phyloP scores from a whole-genome alignment of 2,888 invertebrate species.

The Lasioglossum calceatum region DNA sequence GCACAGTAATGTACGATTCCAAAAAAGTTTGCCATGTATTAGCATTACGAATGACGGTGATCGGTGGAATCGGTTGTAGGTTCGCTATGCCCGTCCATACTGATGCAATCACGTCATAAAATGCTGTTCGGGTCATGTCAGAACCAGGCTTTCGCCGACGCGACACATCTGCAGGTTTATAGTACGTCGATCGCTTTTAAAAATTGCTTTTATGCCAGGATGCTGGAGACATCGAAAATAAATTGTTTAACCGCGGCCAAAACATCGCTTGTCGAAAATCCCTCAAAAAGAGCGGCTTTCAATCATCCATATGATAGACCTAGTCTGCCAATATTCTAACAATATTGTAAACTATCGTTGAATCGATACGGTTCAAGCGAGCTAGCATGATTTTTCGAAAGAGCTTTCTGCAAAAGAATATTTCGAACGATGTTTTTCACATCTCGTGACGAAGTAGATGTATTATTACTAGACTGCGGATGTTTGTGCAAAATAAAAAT shows the following conservation, averaged over 20 bases:
- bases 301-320: not conserved
- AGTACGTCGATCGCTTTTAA: not conserved
- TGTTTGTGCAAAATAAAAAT: not conserved
- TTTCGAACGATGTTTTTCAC: not conserved
- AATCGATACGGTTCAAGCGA: not conserved
- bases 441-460: not conserved
- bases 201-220: not conserved
- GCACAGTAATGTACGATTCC: not conserved
- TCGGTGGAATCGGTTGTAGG: slow-evolving; percentile 4
- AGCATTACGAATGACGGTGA: slow-evolving; percentile 7
- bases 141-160: not conserved
- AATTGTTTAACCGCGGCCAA: not conserved
- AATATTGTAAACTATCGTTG: not conserved
- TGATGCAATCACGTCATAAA: not conserved
- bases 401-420: not conserved
- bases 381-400: not conserved
- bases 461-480: slow-evolving; percentile 2
- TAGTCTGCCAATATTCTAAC: not conserved
- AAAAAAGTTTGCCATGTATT: not conserved
- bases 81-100: not conserved
- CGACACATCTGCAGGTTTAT: not conserved
- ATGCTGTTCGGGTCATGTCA: not conserved
- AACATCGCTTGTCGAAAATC: not conserved
- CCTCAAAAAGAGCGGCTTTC: not conserved
- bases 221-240: not conserved